Conservation (phyloP, 1,140 invertebrate species). For the Dendroctonus valens region DNA sequence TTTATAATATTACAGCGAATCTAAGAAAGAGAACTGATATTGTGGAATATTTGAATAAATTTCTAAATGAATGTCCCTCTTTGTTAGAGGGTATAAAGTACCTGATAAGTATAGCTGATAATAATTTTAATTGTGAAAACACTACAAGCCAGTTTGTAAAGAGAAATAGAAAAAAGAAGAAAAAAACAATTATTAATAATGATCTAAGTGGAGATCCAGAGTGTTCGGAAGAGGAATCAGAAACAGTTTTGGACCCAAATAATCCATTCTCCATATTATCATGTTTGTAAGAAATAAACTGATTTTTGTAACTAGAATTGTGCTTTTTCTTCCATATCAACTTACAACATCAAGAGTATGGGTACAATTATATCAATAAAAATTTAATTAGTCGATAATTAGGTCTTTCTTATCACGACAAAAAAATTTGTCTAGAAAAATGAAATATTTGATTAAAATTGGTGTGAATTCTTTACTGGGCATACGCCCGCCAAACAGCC, state of each 20-base stretch:
- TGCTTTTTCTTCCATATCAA: background rate
- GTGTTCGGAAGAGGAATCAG: constrained; percentile 20
- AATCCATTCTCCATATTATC: constrained; percentile 39
- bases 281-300: constrained; percentile 3
- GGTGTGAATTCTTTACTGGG: too few species aligned
- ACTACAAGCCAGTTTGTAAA: background rate
- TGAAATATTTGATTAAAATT: too few species aligned
- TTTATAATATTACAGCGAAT: constrained; percentile 64
- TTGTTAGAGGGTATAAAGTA: constrained; percentile 10
- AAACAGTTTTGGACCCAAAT: constrained; percentile 35
- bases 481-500: too few species aligned
- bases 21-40: constrained; percentile 38
- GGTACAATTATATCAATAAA: too few species aligned
- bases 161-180: constrained; percentile 25
- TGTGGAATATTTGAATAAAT: constrained; percentile 13
- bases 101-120: background rate
- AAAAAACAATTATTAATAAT: constrained; percentile 21
- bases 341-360: too few species aligned
- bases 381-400: too few species aligned
- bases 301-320: background rate
- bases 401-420: too few species aligned
- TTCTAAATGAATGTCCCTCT: constrained; percentile 23
- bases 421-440: too few species aligned
- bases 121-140: background rate
- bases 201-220: constrained; percentile 4